These are phyloP conservation scores for Xylocopa sonorina DNA, from an alignment of 1,140 invertebrate species.

Conservation along the genomic window DNA sequence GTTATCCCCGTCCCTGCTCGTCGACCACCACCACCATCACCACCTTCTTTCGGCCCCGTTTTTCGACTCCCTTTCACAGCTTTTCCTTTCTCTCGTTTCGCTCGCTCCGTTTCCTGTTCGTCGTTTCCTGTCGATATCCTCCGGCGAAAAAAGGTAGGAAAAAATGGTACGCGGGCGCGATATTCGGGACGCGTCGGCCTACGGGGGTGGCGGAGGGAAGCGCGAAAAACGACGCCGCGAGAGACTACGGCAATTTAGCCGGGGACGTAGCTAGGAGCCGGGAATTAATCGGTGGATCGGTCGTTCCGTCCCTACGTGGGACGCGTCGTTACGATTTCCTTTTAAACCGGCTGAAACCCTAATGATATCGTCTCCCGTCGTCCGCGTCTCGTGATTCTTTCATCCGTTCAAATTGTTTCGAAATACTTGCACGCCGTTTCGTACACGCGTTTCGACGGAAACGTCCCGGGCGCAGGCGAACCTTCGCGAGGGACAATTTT, in stretches of 20 bases:
- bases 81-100: slow-evolving; percentile 44
- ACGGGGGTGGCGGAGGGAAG: background rate
- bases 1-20: background rate
- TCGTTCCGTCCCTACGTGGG: background rate
- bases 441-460: too few relatives aligned
- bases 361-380: background rate
- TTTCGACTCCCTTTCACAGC: slow-evolving; percentile 9
- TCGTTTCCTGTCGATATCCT: slow-evolving; percentile 61
- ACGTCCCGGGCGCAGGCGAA: too few relatives aligned
- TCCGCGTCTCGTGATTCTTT: too few relatives aligned
- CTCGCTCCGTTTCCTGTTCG: slow-evolving; percentile 47
- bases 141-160: slow-evolving; percentile 43
- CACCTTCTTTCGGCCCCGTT: slow-evolving; percentile 17
- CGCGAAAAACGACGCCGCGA: slow-evolving; percentile 40
- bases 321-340: slow-evolving; percentile 32
- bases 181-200: slow-evolving; percentile 23
- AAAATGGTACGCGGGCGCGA: slow-evolving; percentile 18
- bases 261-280: slow-evolving; percentile 1
- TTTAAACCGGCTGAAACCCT: slow-evolving; percentile 17
- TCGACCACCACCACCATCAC: background rate
- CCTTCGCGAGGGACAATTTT: background rate
- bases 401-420: background rate
- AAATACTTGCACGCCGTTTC: too few relatives aligned
- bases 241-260: slow-evolving; percentile 48
- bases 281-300: slow-evolving; percentile 41